Conservation (phyloP, 2,888 invertebrate species). For the Pilophorus perplexus region DNA sequence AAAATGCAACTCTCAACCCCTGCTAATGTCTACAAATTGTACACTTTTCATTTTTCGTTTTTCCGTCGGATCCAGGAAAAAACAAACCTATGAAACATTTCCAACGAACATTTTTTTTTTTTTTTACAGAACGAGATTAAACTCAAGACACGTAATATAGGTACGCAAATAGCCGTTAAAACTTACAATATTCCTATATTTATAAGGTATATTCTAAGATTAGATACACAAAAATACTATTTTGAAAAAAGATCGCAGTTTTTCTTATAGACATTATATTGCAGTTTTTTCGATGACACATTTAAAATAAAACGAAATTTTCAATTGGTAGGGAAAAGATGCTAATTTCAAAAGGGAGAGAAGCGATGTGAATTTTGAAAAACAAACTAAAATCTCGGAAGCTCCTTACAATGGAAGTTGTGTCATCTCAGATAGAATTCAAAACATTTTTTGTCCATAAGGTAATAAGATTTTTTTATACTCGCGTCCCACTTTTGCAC, state of each 20-base stretch:
- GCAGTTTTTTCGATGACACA: conserved; percentile 33
- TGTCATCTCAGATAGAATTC: conserved; percentile 1
- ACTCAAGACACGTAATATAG: conserved; percentile 10
- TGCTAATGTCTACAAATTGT: too few relatives aligned
- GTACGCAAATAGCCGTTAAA: conserved; percentile 27
- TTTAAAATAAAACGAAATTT: too few relatives aligned
- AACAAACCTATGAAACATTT: conserved; percentile 12
- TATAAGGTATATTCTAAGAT: conserved; percentile 41
- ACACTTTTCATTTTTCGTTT: conserved; percentile 2
- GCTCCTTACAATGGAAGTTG: conserved; percentile 24
- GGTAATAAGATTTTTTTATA: conserved; percentile 19
- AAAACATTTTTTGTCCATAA: not conserved
- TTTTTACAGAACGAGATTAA: too few relatives aligned
- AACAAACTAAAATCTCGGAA: conserved; percentile 22
- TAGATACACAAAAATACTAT: conserved; percentile 46
- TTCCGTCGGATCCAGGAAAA: conserved; percentile 12
- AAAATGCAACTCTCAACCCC: too few relatives aligned
- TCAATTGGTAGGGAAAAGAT: conserved; percentile 1
- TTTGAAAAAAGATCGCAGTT: conserved; percentile 43
- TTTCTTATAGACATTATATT: conserved; percentile 34
- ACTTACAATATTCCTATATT: conserved; percentile 43
- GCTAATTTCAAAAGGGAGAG: not conserved
- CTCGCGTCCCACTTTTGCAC: conserved; percentile 24
- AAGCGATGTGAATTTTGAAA: not conserved
- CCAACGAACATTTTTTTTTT: conserved; percentile 32